These are phyloP conservation scores for Amazonetta brasiliensis DNA, from an alignment of 2,797 vertebrate species.

Conservation along the genomic window DNA sequence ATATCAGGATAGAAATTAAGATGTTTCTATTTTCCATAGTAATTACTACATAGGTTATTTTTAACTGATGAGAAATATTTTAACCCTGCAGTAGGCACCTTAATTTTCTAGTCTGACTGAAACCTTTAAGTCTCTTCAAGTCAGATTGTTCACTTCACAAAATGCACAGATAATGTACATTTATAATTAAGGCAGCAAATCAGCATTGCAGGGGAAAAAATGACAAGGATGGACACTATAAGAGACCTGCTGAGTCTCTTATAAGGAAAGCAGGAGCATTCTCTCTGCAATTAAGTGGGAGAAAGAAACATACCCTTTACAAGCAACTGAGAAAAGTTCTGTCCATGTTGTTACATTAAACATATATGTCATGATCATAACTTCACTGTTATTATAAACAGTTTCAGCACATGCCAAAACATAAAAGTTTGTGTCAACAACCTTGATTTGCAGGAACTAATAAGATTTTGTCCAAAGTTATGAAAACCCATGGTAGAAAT, in stretches of 20 bases:
- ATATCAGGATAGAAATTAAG: slow-evolving; percentile 23
- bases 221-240: not conserved
- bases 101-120: not conserved
- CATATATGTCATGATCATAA: not conserved
- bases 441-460: not conserved
- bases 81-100: not conserved
- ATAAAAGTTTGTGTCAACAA: not conserved
- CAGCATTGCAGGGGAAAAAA: not conserved
- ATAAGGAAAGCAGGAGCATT: not conserved
- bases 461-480: not conserved
- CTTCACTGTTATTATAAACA: not conserved
- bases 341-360: not conserved
- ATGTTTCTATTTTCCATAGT: slow-evolving; percentile 2
- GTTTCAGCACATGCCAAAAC: not conserved
- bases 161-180: not conserved
- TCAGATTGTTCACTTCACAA: not conserved
- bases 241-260: not conserved
- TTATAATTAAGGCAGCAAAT: not conserved
- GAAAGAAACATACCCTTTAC: not conserved
- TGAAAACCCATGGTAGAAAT: not conserved
- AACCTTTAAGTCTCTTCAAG: not conserved
- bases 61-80: not conserved
- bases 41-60: slow-evolving; percentile 21
- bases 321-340: not conserved
- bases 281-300: not conserved